A percentile compares a stretch with the other conserved stretches of the same genome.
Conservation (phyloP, 1,140 invertebrate species). For the Batillaria attramentaria region DNA sequence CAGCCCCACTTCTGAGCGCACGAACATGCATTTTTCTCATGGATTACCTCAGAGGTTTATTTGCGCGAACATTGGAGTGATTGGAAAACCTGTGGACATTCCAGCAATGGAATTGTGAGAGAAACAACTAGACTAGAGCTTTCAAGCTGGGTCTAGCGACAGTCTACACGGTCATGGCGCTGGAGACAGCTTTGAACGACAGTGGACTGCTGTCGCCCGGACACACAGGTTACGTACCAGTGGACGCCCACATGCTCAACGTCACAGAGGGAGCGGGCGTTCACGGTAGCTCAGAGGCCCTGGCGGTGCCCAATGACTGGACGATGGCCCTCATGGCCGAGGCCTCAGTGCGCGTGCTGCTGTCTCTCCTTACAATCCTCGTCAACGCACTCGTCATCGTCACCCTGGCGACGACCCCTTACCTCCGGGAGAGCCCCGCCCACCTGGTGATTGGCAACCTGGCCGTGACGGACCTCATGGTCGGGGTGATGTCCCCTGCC, state of each 20-base stretch:
- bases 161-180: not conserved
- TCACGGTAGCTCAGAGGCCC: too few relatives aligned
- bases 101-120: not conserved
- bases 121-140: not conserved
- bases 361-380: conserved; percentile 16
- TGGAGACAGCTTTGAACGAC: not conserved
- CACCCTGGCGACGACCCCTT: conserved; percentile 12
- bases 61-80: not conserved
- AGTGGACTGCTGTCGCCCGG: not conserved
- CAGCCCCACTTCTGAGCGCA: too few relatives aligned
- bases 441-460: conserved; percentile 31
- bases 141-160: not conserved
- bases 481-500: not conserved
- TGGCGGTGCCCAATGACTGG: not conserved
- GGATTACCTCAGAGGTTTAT: not conserved
- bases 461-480: conserved; percentile 27
- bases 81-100: not conserved
- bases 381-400: conserved; percentile 22
- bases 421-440: conserved; percentile 7
- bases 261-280: not conserved
- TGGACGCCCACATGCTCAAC: too few relatives aligned
- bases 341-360: not conserved
- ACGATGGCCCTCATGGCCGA: not conserved
- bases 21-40: too few relatives aligned
- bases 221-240: not conserved